Evolutionary conservation across 2,797 vertebrate species (phyloP).

Genomic region (Ficedula albicollis): DNA sequence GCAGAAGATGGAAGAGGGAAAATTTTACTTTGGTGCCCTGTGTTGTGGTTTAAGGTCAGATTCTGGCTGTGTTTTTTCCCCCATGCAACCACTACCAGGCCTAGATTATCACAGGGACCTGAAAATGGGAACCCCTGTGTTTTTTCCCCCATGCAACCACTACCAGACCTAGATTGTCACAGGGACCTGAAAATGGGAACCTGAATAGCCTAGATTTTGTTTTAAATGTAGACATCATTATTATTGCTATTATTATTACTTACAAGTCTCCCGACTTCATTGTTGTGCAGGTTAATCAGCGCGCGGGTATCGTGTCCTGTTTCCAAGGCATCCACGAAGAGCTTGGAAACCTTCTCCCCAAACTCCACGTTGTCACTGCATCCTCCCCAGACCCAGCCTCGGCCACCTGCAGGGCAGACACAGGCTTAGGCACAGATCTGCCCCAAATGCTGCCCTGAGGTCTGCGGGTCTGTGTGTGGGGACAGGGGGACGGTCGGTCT

Average conservation of each 20-base stretch:
- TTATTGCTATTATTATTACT: slow-evolving; percentile 30
- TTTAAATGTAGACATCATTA: neutral
- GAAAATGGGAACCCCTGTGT: too few relatives aligned
- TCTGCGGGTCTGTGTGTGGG: accelerated
- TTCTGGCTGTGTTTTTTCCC: too few relatives aligned
- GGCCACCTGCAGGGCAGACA: slow-evolving; percentile 81
- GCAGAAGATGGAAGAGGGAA: too few relatives aligned
- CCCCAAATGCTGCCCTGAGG: neutral
- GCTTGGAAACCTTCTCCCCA: slow-evolving; percentile 92
- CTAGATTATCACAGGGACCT: too few relatives aligned
- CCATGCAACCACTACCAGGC: too few relatives aligned
- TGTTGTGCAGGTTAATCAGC: slow-evolving; percentile 95
- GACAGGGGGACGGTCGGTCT: neutral
- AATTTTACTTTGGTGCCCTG: too few relatives aligned
- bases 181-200: neutral
- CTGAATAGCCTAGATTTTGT: neutral
- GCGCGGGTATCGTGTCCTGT: slow-evolving; percentile 92
- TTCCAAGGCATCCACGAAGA: slow-evolving; percentile 94
- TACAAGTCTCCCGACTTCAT: slow-evolving; percentile 91
- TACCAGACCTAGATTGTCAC: neutral
- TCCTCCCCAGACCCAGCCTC: slow-evolving; percentile 97
- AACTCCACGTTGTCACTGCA: slow-evolving; percentile 96
- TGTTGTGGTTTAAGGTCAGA: too few relatives aligned
- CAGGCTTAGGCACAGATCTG: neutral
- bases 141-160: neutral